Percentiles rank a stretch among this genome's conserved stretches.
These are phyloP conservation scores for Sinelater perroti DNA, from an alignment of 2,888 invertebrate genomes.

Conservation along the genomic window DNA sequence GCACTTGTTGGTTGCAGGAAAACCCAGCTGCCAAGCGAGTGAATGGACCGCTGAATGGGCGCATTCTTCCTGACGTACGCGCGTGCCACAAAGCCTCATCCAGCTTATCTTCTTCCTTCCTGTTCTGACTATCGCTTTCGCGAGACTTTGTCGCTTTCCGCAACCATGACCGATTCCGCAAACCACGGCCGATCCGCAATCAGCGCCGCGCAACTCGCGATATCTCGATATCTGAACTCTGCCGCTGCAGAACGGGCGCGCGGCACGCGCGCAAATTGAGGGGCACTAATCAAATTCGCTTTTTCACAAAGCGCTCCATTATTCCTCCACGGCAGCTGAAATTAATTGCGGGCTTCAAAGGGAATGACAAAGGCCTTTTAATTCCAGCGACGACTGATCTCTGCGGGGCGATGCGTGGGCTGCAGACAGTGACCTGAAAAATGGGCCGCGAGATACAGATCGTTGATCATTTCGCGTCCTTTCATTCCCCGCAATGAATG, in stretches of 20 bases:
- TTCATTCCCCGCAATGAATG: conserved; percentile 7
- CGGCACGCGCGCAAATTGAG: background rate
- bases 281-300: conserved; percentile 4
- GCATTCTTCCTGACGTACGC: conserved; percentile 12
- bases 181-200: no score
- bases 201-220: no score
- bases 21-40: conserved; percentile 17
- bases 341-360: conserved; percentile 13
- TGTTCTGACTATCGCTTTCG: conserved; percentile 22
- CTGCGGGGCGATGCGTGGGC: conserved; percentile 8
- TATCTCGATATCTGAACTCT: no score
- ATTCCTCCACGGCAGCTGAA: background rate
- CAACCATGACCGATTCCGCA: background rate
- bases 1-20: conserved; percentile 15
- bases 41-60: conserved; percentile 29
- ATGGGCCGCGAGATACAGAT: background rate
- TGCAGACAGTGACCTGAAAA: conserved; percentile 12
- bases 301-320: conserved; percentile 4
- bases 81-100: conserved; percentile 4
- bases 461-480: conserved; percentile 6
- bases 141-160: background rate
- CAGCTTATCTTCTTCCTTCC: conserved; percentile 28
- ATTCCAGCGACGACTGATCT: conserved; percentile 7
- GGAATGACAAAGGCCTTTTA: conserved; percentile 16
- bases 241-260: background rate